Conservation (phyloP, 2,113 vertebrate species). For the Sinosuthora webbiana region DNA sequence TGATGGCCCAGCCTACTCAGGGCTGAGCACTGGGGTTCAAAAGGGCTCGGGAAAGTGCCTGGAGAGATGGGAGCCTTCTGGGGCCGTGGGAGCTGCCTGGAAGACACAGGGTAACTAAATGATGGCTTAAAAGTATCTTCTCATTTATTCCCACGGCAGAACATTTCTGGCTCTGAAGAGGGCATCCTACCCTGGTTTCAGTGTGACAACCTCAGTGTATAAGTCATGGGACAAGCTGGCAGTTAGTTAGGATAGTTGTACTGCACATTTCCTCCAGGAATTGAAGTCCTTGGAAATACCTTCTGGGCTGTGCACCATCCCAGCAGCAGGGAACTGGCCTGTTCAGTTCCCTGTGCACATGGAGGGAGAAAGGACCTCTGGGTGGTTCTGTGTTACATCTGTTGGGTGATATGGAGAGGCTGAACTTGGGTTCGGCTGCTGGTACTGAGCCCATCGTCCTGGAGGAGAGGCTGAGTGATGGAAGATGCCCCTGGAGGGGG, state of each 20-base stretch:
- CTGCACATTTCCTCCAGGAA: not conserved
- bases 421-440: not conserved
- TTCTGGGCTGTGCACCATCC: not conserved
- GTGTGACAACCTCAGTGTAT: not conserved
- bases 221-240: not conserved
- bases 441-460: accelerated
- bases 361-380: not conserved
- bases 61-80: not conserved
- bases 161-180: not conserved
- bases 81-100: not conserved
- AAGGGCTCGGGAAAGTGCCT: not conserved
- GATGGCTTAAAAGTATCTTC: not conserved
- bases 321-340: not conserved
- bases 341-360: not conserved
- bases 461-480: not conserved
- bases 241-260: not conserved
- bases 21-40: not conserved
- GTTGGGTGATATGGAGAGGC: accelerated
- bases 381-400: not conserved
- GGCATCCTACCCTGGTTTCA: not conserved
- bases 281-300: not conserved
- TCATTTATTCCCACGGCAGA: not conserved
- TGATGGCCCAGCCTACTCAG: not conserved
- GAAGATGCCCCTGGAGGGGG: not conserved
- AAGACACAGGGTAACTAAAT: not conserved